Conservation (phyloP, 1,140 invertebrate species). For the Neodiprion virginianus region DNA sequence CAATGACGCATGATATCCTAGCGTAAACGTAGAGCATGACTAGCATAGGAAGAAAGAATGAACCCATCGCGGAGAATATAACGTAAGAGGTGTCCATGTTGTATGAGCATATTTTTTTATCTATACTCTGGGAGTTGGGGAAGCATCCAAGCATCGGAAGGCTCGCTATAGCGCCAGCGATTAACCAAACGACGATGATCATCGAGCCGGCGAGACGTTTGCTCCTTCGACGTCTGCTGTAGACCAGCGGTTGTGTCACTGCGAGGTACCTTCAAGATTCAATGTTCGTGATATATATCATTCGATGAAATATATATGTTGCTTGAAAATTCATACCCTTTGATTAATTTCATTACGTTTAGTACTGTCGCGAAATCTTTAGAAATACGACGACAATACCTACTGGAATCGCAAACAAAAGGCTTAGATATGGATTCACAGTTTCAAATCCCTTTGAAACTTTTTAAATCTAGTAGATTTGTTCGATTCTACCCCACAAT, state of each 20-base stretch:
- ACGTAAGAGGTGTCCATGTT: constrained; percentile 87
- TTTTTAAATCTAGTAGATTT: no score
- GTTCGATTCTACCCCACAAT: no score
- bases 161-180: constrained; percentile 82
- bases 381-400: no score
- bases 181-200: constrained; percentile 84
- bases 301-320: neutral
- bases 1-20: constrained; percentile 85
- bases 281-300: neutral
- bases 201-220: constrained; percentile 80
- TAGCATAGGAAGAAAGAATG: constrained; percentile 89
- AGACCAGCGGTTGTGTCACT: constrained; percentile 84
- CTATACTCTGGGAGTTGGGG: constrained; percentile 39
- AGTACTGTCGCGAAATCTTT: no score
- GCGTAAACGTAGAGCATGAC: constrained; percentile 94
- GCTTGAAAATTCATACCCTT: no score
- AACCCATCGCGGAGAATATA: constrained; percentile 89
- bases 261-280: constrained; percentile 73
- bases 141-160: constrained; percentile 82
- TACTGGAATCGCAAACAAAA: no score
- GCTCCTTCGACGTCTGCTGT: constrained; percentile 78
- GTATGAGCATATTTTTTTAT: constrained; percentile 67
- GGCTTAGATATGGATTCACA: no score
- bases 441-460: no score
- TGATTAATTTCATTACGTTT: no score